A percentile compares a stretch with the other conserved stretches of the same genome.
Conservation (phyloP, 92 coral and sea anemone species). For the Isaurus tuberculatus region DNA sequence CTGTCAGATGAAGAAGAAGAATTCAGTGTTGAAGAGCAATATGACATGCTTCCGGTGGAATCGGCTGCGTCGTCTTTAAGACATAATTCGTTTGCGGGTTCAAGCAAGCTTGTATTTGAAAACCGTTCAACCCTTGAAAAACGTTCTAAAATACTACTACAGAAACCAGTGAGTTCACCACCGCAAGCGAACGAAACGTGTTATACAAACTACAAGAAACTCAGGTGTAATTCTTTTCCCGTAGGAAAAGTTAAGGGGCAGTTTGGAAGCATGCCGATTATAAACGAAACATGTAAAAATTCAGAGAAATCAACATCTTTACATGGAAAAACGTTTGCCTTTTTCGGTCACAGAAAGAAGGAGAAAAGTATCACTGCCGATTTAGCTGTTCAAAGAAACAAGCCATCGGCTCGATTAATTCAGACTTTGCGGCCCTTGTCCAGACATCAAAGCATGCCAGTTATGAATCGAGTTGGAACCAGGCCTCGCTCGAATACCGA, state of each 20-base stretch:
- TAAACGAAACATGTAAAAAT: neutral
- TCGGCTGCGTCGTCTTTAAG: neutral
- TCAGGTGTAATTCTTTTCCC: neutral
- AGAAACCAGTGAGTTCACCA: conserved; percentile 11
- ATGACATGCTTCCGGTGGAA: conserved; percentile 10
- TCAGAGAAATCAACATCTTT: neutral
- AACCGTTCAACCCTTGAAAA: neutral
- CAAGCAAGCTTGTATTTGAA: neutral
- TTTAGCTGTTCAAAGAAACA: neutral
- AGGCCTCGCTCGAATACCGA: conserved; percentile 23
- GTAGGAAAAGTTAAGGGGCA: conserved; percentile 9
- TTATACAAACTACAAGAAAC: neutral
- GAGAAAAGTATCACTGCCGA: neutral
- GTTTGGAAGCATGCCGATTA: conserved; percentile 32
- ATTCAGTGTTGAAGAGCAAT: conserved; percentile 6
- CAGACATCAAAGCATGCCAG: conserved; percentile 33
- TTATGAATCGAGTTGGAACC: conserved; percentile 11
- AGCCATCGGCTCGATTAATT: neutral
- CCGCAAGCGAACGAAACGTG: neutral
- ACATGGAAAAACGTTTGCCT: conserved; percentile 22
- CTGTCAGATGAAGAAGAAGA: conserved; percentile 36
- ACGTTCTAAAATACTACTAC: neutral
- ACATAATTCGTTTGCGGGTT: neutral
- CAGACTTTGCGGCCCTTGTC: conserved; percentile 27
- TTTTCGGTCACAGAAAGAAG: conserved; percentile 13